phyloP scores from a whole-genome alignment of 2,797 vertebrate species.

The Artibeus lituratus region DNA sequence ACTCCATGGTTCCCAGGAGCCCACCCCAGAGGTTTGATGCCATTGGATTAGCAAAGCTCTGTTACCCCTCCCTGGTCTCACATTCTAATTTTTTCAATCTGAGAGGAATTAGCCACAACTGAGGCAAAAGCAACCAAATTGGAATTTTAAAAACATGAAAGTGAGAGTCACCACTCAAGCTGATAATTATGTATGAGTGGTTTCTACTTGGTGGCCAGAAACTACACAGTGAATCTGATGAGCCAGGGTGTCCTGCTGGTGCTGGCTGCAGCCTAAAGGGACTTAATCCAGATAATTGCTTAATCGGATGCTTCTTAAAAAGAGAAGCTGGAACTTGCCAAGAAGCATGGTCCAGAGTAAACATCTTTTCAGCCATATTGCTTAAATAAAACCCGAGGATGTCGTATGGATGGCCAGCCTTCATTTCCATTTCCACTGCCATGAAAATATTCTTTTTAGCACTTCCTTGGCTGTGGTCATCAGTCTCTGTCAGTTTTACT shows the following conservation, averaged over 20 bases:
- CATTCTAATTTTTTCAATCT: conserved; percentile 1
- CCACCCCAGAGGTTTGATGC: neutral
- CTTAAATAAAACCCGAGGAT: conserved; percentile 33
- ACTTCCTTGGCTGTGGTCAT: neutral
- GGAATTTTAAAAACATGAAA: neutral
- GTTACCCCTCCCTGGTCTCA: neutral
- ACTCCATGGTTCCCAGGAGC: neutral
- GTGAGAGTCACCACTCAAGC: neutral
- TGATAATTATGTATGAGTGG: conserved; percentile 53
- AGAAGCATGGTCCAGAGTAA: conserved; percentile 10
- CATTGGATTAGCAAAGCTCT: neutral
- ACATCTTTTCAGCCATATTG: conserved; percentile 41
- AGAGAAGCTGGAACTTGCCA: neutral
- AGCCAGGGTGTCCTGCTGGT: conserved; percentile 30
- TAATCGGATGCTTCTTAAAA: conserved; percentile 50
- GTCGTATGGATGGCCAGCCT: neutral
- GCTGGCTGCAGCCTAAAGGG: conserved; percentile 2
- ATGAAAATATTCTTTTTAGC: neutral
- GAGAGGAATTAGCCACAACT: neutral
- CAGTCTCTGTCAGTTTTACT: neutral
- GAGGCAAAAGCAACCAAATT: neutral
- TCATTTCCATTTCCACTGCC: neutral
- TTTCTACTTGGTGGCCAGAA: conserved; percentile 54
- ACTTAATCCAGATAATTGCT: conserved; percentile 59
- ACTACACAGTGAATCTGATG: conserved; percentile 30